These are phyloP conservation scores for Symphodus melops DNA, from an alignment of 2,113 vertebrate species.

Conservation along the genomic window DNA sequence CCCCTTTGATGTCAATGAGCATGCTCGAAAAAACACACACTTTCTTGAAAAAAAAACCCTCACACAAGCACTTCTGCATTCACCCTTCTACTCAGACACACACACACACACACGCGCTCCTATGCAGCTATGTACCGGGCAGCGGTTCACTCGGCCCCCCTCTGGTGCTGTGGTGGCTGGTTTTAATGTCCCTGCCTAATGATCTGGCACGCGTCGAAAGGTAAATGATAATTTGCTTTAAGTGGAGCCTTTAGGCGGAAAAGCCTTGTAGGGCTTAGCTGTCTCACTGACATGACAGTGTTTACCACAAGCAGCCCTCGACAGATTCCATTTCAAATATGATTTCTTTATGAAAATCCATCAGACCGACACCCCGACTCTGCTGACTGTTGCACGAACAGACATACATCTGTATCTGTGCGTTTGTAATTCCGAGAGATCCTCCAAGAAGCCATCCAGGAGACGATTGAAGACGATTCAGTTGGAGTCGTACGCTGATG, in stretches of 20 bases:
- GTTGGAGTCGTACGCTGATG: constrained; percentile 47
- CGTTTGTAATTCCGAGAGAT: constrained; percentile 58
- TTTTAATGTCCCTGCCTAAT: constrained; percentile 88
- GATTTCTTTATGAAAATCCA: constrained; percentile 66
- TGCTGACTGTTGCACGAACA: constrained; percentile 42
- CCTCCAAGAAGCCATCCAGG: constrained; percentile 54
- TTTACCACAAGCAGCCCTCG: constrained; percentile 66
- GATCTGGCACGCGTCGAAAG: constrained; percentile 85
- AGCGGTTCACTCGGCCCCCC: constrained; percentile 80
- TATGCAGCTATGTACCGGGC: constrained; percentile 74
- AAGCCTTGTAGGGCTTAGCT: constrained; percentile 78
- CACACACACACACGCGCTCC: constrained; percentile 36
- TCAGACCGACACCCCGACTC: constrained; percentile 24
- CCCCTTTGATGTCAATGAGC: constrained; percentile 80
- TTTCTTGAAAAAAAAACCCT: constrained; percentile 63
- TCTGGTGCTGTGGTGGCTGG: constrained; percentile 83
- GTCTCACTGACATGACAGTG: constrained; percentile 70
- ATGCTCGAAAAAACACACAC: constrained; percentile 43
- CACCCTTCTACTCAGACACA: constrained; percentile 4
- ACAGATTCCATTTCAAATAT: constrained; percentile 79
- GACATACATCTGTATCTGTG: constrained; percentile 44
- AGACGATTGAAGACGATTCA: constrained; percentile 74
- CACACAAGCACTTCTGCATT: constrained; percentile 45
- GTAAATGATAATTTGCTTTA: constrained; percentile 88
- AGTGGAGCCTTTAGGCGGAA: constrained; percentile 85